Evolutionary conservation across 2,113 vertebrate species (phyloP).

Genomic region (Mormyrus lacerda): DNA sequence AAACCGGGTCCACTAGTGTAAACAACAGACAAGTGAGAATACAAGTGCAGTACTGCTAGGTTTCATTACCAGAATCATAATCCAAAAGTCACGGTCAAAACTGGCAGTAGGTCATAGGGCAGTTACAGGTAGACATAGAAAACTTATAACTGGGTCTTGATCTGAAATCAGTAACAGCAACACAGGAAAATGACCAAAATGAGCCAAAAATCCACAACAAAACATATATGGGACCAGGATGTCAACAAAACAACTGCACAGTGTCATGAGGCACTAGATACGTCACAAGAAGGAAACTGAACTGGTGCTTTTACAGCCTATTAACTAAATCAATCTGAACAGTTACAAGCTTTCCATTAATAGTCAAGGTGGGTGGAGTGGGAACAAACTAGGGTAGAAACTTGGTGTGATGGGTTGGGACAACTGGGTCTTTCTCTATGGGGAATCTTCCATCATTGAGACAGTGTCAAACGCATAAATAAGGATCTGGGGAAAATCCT

Average conservation of each 20-base stretch:
- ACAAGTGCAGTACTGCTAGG: neutral
- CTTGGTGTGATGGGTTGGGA: neutral
- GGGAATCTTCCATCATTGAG: neutral
- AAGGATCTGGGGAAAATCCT: neutral
- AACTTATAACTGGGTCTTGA: neutral
- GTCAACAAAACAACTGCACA: neutral
- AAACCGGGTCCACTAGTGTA: neutral
- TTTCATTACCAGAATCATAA: neutral
- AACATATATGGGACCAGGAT: neutral
- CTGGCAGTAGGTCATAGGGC: neutral
- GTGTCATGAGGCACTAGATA: neutral
- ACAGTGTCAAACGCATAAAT: neutral
- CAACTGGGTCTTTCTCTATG: neutral
- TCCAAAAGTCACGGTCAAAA: neutral
- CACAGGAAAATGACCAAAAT: neutral
- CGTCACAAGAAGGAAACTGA: neutral
- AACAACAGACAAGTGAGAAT: neutral
- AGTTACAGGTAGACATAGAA: too few species aligned
- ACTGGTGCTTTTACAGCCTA: neutral
- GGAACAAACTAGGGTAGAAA: neutral
- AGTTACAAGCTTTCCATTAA: neutral
- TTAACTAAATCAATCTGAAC: neutral
- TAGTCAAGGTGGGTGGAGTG: neutral
- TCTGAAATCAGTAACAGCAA: neutral
- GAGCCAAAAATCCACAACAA: neutral